Evolutionary conservation across 2,888 invertebrate species (phyloP).

Genomic region (Ptilodon capucinus): DNA sequence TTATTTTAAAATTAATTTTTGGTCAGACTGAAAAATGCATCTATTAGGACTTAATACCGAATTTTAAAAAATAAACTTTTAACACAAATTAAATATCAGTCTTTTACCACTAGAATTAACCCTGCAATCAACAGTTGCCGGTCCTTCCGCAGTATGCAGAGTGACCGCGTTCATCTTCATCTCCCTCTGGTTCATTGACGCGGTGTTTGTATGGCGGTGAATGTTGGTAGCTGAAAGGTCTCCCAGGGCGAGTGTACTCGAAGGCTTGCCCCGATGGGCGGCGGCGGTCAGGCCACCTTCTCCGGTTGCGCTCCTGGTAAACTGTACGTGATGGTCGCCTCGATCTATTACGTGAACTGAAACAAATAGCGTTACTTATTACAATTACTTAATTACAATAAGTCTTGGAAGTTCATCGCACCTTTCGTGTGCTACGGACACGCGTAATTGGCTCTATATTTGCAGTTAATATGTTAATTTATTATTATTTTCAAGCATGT

Average conservation of each 20-base stretch:
- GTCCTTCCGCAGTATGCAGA: slow-evolving; percentile 60
- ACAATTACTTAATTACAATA: too few relatives aligned
- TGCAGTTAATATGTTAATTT: slow-evolving; percentile 6
- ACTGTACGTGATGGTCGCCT: slow-evolving; percentile 58
- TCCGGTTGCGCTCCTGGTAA: slow-evolving; percentile 61
- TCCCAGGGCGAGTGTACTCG: slow-evolving; percentile 32
- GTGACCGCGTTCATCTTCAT: slow-evolving; percentile 49
- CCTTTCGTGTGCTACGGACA: slow-evolving; percentile 36
- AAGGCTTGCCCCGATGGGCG: slow-evolving; percentile 20
- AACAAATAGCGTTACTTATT: slow-evolving; percentile 33
- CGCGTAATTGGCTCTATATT: slow-evolving; percentile 32
- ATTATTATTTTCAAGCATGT: not conserved
- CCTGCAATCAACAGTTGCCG: slow-evolving; percentile 49
- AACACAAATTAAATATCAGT: slow-evolving; percentile 7
- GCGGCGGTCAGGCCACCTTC: slow-evolving; percentile 55
- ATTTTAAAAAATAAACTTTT: not conserved
- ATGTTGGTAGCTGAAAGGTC: slow-evolving; percentile 27
- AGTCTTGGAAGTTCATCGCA: slow-evolving; percentile 49
- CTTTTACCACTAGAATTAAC: slow-evolving; percentile 15
- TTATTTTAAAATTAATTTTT: not conserved
- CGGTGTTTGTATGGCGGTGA: slow-evolving; percentile 42
- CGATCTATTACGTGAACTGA: slow-evolving; percentile 54
- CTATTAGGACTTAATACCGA: slow-evolving; percentile 11
- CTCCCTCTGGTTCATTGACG: slow-evolving; percentile 48
- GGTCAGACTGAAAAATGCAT: slow-evolving; percentile 22